phyloP scores from a whole-genome alignment of 2,797 vertebrate genomes.

The Pampus argenteus region DNA sequence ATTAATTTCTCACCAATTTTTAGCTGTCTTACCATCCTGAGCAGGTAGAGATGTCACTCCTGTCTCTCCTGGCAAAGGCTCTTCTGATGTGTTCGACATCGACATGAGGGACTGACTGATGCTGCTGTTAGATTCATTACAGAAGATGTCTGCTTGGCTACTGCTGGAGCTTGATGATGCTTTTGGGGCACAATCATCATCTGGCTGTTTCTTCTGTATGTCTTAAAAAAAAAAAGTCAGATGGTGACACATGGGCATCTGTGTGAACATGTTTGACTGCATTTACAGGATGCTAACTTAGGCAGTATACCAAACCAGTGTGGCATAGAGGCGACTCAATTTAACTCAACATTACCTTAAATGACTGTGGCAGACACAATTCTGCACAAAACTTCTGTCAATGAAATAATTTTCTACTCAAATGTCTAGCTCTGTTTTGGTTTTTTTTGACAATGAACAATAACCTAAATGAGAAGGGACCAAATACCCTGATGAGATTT shows the following conservation, averaged over 20 bases:
- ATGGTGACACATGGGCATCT: constrained; percentile 7
- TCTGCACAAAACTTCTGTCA: constrained; percentile 6
- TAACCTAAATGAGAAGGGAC: neutral
- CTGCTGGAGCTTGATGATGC: constrained; percentile 90
- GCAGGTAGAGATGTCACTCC: constrained; percentile 88
- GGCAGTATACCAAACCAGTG: neutral
- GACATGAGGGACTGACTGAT: constrained; percentile 90
- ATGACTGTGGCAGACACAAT: neutral
- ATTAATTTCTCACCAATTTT: neutral
- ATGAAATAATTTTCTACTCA: neutral
- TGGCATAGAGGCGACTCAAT: neutral
- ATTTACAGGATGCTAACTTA: neutral
- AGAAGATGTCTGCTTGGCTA: constrained; percentile 95
- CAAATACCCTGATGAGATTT: neutral
- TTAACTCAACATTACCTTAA: neutral
- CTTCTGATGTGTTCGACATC: constrained; percentile 87
- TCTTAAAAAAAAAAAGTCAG: constrained; percentile 79
- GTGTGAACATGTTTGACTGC: neutral
- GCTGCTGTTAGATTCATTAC: constrained; percentile 92
- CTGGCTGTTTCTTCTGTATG: constrained; percentile 96
- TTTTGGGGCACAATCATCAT: constrained; percentile 92
- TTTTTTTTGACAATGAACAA: neutral
- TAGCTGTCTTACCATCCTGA: constrained; percentile 90
- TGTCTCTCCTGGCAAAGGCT: constrained; percentile 89
- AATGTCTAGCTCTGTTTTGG: neutral